A percentile compares a stretch with the other conserved stretches of the same genome.
Conservation (phyloP, 2,888 invertebrate species). For the Sphinx pinastri region DNA sequence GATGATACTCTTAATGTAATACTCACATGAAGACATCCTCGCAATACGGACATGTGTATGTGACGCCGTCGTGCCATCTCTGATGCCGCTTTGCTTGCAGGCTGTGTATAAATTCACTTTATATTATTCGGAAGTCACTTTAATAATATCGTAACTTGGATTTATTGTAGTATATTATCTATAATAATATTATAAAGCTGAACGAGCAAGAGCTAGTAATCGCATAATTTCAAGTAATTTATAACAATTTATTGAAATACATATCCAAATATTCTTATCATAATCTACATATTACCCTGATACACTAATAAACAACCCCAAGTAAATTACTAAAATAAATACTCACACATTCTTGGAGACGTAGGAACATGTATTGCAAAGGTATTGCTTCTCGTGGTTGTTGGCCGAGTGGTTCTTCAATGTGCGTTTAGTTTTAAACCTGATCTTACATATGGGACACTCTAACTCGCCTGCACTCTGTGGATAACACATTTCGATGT, state of each 20-base stretch:
- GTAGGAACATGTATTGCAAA: constrained; percentile 69
- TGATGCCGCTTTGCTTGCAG: constrained; percentile 77
- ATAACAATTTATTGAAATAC: too few species aligned
- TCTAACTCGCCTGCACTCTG: constrained; percentile 69
- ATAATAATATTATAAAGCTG: too few species aligned
- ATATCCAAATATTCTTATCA: too few species aligned
- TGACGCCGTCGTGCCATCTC: constrained; percentile 75
- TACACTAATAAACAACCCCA: not conserved
- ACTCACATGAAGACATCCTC: constrained; percentile 75
- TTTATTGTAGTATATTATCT: too few species aligned
- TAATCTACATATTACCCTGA: too few species aligned
- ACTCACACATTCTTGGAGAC: constrained; percentile 73
- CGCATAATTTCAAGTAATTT: too few species aligned
- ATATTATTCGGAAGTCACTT: not conserved
- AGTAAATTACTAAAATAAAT: not conserved
- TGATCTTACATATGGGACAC: constrained; percentile 69
- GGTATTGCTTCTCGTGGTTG: constrained; percentile 74
- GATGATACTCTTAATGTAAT: not conserved
- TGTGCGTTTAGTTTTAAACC: constrained; percentile 66
- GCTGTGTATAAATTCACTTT: constrained; percentile 42
- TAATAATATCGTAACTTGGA: constrained; percentile 30
- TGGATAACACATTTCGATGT: not conserved
- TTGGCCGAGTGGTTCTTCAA: constrained; percentile 64
- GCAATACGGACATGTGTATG: constrained; percentile 74
- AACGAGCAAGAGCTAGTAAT: too few species aligned